Base-by-base conservation (phyloP, 2,113 vertebrate genomes). In the Dolichallabes microphthalmus region DNA sequence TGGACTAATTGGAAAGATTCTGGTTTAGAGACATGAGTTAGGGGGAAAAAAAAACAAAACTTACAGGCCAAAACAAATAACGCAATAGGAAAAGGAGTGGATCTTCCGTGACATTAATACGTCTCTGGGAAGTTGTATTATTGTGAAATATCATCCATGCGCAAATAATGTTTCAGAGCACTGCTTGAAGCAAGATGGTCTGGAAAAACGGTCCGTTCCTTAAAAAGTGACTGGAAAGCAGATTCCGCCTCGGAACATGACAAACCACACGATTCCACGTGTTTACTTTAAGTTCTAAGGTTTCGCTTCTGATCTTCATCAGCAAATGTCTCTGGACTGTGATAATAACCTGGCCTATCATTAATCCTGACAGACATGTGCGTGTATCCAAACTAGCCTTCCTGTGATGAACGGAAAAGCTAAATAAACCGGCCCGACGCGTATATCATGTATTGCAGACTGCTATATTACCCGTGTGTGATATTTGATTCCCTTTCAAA, bases 121-220 rank as follows among this genome's bases (percentile, higher is more conserved):
- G 82, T 79, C 86, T 77, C 55, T 50, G 57, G 77, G 61, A 66
- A 30, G 12, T 1, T 69, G 80, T 64, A 66, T 83, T 79, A 78
- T 60, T 80, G 76, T 55, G n/a, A 78, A 75, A 78, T 82, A 79
- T 80, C 81, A 85, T 83, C 61, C 74, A 80, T 82, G 53, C 45
- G 30, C 63, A 85, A 77, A 78, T 81, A 68, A 69, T 75, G 78
- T 63, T 55, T 60, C 69, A 35, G 27, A 2, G 55, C 10, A 39
- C 71, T 53, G 80, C 74, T 35, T 15, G 5, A 55, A 10, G n/a
- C n/a, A 12, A 79, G 58, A 50, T 74, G 60, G 30, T 85, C 71
- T 82, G 77, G 85, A 82, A 80, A 88, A 86, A 88, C 50, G n/a
- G 74, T 80, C 85, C 75, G 45, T 84, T 82, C 77, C 53, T 64